A percentile compares a stretch with the other conserved stretches of the same genome.
Conservation (phyloP, 2,797 vertebrate genomes). For the Notamacropus eugenii region DNA sequence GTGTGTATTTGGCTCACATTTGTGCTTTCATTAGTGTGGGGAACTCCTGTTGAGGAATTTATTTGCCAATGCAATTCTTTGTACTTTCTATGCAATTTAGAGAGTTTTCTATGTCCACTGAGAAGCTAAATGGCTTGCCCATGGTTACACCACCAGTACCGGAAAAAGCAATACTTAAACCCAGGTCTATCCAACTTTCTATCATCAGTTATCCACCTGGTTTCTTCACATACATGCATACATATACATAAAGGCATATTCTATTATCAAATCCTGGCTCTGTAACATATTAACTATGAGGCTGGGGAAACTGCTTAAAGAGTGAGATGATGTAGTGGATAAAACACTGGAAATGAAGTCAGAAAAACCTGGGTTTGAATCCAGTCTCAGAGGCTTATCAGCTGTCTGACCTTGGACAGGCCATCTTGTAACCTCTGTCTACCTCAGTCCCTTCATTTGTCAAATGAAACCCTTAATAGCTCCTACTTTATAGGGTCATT, state of each 20-base stretch:
- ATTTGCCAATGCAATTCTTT: not conserved
- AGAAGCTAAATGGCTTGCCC: not conserved
- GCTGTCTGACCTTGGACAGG: conserved; percentile 23
- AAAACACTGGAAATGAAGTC: not conserved
- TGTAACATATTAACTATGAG: not conserved
- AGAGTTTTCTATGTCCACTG: not conserved
- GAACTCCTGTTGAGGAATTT: not conserved
- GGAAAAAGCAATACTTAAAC: not conserved
- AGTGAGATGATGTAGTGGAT: not conserved
- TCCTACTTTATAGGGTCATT: not conserved
- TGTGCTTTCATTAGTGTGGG: not conserved
- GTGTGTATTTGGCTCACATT: not conserved
- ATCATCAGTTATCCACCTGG: not conserved
- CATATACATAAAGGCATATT: rapidly evolving
- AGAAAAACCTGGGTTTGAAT: not conserved
- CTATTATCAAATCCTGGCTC: not conserved
- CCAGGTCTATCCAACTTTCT: not conserved
- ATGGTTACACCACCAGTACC: not conserved
- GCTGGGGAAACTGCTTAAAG: not conserved
- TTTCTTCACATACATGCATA: not conserved
- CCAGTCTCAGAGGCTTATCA: not conserved
- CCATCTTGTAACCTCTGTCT: conserved; percentile 1
- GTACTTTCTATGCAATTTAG: not conserved
- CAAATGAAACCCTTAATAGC: not conserved
- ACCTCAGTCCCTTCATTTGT: not conserved